These are phyloP conservation scores for Chunga burmeisteri DNA, from an alignment of 2,113 vertebrate genomes.

Conservation along the genomic window DNA sequence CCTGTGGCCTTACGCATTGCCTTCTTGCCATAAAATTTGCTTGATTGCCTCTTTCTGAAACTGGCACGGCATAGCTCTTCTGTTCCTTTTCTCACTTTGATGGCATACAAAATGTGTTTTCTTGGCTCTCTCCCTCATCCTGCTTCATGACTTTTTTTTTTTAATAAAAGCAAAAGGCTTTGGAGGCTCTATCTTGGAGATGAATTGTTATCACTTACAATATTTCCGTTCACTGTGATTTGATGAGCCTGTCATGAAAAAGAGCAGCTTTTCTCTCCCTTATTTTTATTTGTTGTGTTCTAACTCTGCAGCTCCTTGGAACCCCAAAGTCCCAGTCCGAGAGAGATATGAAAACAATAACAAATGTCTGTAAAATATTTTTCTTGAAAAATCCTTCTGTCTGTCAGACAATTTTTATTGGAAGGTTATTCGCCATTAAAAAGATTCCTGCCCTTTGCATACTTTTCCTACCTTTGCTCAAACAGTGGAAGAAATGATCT, in stretches of 20 bases:
- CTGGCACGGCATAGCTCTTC: constrained; percentile 35
- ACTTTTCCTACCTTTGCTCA: constrained; percentile 41
- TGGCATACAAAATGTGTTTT: constrained; percentile 48
- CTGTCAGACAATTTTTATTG: constrained; percentile 32
- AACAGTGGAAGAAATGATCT: constrained; percentile 52
- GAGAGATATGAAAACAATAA: constrained; percentile 54
- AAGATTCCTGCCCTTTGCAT: constrained; percentile 22
- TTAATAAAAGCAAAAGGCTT: constrained; percentile 59
- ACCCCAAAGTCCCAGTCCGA: constrained; percentile 46
- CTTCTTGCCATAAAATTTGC: constrained; percentile 44
- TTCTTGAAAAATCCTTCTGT: constrained; percentile 43
- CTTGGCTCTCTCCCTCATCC: constrained; percentile 54
- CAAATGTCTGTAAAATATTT: constrained; percentile 62
- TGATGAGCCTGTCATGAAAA: constrained; percentile 59
- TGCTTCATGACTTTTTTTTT: constrained; percentile 52
- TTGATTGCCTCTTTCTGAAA: constrained; percentile 44
- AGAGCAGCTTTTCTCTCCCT: constrained; percentile 39
- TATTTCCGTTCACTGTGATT: constrained; percentile 65
- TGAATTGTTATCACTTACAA: constrained; percentile 61
- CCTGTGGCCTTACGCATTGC: neutral
- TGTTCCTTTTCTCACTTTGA: constrained; percentile 62
- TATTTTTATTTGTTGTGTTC: constrained; percentile 67
- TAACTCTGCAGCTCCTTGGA: constrained; percentile 51
- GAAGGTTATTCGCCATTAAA: constrained; percentile 57
- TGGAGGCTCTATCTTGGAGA: constrained; percentile 53